These are phyloP conservation scores for Drosophila macrospina DNA, from an alignment of 2,888 invertebrate species.

Conservation along the genomic window DNA sequence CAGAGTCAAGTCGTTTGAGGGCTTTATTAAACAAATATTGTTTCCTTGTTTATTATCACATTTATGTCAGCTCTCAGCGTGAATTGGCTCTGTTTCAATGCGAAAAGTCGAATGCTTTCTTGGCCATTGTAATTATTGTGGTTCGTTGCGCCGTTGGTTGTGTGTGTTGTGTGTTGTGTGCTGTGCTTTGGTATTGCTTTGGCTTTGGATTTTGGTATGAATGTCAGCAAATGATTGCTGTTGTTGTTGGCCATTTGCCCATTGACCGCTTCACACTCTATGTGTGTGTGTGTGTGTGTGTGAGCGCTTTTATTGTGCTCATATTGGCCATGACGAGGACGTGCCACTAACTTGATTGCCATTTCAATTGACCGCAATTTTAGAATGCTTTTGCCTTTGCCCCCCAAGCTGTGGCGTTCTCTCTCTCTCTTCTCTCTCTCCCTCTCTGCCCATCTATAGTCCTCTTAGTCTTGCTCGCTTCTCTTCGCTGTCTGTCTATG, in stretches of 20 bases:
- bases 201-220: constrained; percentile 39
- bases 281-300: constrained; percentile 41
- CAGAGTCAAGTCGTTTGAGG: neutral
- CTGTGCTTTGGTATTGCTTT: constrained; percentile 5
- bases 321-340: constrained; percentile 70
- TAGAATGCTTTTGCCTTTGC: constrained; percentile 61
- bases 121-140: constrained; percentile 62
- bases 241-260: constrained; percentile 8
- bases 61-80: constrained; percentile 40
- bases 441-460: neutral
- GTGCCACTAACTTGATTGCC: constrained; percentile 80
- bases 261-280: constrained; percentile 29
- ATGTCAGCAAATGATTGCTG: constrained; percentile 58
- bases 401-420: neutral
- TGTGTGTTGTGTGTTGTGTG: constrained; percentile 20
- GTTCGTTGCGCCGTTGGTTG: constrained; percentile 49
- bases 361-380: constrained; percentile 81
- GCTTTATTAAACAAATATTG: constrained; percentile 3
- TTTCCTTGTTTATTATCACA: constrained; percentile 27
- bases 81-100: constrained; percentile 57
- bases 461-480: neutral
- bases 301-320: constrained; percentile 53
- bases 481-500: neutral
- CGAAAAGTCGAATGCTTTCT: constrained; percentile 34
- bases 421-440: neutral